Evolutionary conservation across 2,113 vertebrate genomes (phyloP), one percentile per base, ranked within the genome.

Genomic region (Colaptes auratus): DNA sequence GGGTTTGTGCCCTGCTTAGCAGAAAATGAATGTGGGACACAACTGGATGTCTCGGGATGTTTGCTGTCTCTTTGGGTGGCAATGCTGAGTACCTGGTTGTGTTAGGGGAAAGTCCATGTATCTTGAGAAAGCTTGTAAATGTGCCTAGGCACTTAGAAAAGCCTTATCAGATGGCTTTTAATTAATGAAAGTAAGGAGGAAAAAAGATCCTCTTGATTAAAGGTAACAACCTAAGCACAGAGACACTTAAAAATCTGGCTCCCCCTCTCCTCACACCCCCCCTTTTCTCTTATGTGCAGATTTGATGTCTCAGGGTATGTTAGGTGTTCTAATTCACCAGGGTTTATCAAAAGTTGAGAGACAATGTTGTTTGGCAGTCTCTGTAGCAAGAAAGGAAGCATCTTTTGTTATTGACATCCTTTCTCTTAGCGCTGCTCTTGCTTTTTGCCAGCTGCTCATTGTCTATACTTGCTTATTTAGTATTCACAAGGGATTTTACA

Each of bases 351-450:
- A 95, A 96, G 78, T 69, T 58, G 75, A 95, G 85, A 92, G 96
- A 93, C 91, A 96, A 82, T 97, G 94, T 94, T 97, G 94, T 94
- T 96, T 97, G 93, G 87, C 92, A 94, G 94, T 95, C 96, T 95
- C 95, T 94, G 92, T 93, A 94, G 92, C 96, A 97, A 94, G 95
- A 97, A 91, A 97, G 96, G 96, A 97, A 97, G 75, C 89, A 88
- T 97, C 94, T 97, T 97, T 97, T 97, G 95, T 98, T 97, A 96
- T 91, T 95, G 95, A 97, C 95, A 96, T 97, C 96, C 95, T 96
- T 97, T 98, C 95, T 96, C 92, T 90, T 97, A 95, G 95, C 88
- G 92, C 91, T 91, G 95, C 86, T 97, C 94, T 85, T 97, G 91
- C 94, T 97, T 97, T 97, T 97, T 95, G 90, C 91, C 96, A 96